phyloP scores from a whole-genome alignment of 1,140 invertebrate species.

The Euwallacea similis region DNA sequence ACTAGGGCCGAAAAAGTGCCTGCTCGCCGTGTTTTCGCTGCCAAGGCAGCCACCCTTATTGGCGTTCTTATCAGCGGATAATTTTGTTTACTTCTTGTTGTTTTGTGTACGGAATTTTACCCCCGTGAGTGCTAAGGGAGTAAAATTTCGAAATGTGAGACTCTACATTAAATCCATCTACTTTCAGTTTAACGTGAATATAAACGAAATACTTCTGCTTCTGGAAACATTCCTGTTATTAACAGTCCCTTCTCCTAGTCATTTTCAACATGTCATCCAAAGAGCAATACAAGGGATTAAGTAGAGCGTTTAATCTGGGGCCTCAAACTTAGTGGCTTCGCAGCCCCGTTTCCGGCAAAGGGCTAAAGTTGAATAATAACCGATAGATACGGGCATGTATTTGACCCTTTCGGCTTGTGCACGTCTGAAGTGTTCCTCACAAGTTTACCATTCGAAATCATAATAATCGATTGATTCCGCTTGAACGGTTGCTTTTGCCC shows the following conservation, averaged over 20 bases:
- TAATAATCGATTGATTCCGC: constrained; percentile 19
- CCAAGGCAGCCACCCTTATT: constrained; percentile 15
- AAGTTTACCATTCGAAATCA: constrained; percentile 3
- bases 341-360: constrained; percentile 8
- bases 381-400: constrained; percentile 22
- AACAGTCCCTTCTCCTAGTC: too few species aligned
- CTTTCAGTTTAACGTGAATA: too few species aligned
- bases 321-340: background rate
- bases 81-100: constrained; percentile 13
- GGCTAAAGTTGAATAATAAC: constrained; percentile 22
- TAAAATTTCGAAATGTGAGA: background rate
- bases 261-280: too few species aligned
- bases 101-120: constrained; percentile 5
- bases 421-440: background rate
- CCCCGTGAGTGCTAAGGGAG: background rate
- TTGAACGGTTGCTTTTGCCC: background rate
- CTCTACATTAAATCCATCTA: too few species aligned
- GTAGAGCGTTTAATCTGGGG: background rate
- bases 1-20: constrained; percentile 17
- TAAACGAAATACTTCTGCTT: too few species aligned
- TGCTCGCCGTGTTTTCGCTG: constrained; percentile 8
- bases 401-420: constrained; percentile 15
- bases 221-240: too few species aligned
- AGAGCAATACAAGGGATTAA: background rate
- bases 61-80: constrained; percentile 4